Conservation (phyloP, 2,797 vertebrate genomes). For the Pipistrellus pipistrellus region DNA sequence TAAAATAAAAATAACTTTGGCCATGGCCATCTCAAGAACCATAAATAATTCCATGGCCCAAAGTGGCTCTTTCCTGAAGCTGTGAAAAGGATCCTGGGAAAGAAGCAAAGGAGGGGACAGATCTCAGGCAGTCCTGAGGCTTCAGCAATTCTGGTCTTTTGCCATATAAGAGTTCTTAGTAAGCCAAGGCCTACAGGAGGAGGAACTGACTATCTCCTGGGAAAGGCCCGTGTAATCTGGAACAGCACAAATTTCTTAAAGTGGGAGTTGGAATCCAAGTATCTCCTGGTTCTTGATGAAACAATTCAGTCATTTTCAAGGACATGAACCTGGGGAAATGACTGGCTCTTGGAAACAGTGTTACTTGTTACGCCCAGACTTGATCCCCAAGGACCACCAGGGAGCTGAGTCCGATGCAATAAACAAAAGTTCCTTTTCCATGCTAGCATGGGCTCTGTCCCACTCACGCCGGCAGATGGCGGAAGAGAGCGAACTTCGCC, state of each 20-base stretch:
- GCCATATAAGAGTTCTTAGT: neutral
- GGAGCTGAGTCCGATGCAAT: too few species aligned
- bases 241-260: constrained; percentile 36
- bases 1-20: constrained; percentile 54
- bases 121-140: neutral
- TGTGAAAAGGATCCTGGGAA: neutral
- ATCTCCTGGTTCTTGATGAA: constrained; percentile 51
- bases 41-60: constrained; percentile 9
- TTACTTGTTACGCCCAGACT: neutral
- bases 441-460: too few species aligned
- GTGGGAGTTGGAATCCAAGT: neutral
- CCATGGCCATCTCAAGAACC: neutral
- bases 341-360: constrained; percentile 40
- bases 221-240: constrained; percentile 47
- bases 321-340: constrained; percentile 9
- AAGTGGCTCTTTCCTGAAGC: neutral
- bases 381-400: too few species aligned
- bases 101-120: neutral
- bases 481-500: too few species aligned
- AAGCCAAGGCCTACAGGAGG: neutral
- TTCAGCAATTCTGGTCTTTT: neutral
- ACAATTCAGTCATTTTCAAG: constrained; percentile 60
- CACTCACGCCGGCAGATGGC: too few species aligned
- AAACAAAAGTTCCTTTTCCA: too few species aligned
- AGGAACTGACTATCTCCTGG: constrained; percentile 62